Conservation (phyloP, 2,113 vertebrate species). For the Galemys pyrenaicus region DNA sequence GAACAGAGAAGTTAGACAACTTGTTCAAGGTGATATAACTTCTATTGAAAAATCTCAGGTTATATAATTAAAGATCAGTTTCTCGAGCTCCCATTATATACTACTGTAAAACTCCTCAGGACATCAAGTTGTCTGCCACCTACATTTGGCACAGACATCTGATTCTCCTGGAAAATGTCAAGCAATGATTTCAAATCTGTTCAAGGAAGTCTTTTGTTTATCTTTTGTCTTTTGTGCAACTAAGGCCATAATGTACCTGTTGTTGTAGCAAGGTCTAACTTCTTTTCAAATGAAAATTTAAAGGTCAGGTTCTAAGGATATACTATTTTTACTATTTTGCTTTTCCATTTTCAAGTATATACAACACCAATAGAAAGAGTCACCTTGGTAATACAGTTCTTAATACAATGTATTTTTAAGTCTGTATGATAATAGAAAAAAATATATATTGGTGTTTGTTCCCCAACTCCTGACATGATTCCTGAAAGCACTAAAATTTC, state of each 20-base stretch:
- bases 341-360: slow-evolving; percentile 26
- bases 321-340: slow-evolving; percentile 15
- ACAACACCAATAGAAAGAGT: background rate
- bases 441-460: background rate
- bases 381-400: background rate
- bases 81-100: background rate
- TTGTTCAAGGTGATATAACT: slow-evolving; percentile 1
- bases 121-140: slow-evolving; percentile 17
- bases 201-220: slow-evolving; percentile 66
- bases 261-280: background rate
- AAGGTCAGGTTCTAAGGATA: slow-evolving; percentile 49
- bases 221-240: slow-evolving; percentile 15
- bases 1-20: background rate
- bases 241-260: slow-evolving; percentile 31
- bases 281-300: slow-evolving; percentile 45
- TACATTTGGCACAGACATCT: slow-evolving; percentile 24
- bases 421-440: background rate
- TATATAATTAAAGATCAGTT: background rate
- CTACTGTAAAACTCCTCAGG: slow-evolving; percentile 7
- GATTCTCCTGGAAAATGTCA: slow-evolving; percentile 61
- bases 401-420: background rate
- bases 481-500: background rate
- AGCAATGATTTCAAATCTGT: slow-evolving; percentile 31
- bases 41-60: background rate
- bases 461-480: background rate